A percentile compares a stretch with the other conserved stretches of the same genome.
phyloP scores from a whole-genome alignment of 2,888 invertebrate genomes.

The Lithophane leautieri region DNA sequence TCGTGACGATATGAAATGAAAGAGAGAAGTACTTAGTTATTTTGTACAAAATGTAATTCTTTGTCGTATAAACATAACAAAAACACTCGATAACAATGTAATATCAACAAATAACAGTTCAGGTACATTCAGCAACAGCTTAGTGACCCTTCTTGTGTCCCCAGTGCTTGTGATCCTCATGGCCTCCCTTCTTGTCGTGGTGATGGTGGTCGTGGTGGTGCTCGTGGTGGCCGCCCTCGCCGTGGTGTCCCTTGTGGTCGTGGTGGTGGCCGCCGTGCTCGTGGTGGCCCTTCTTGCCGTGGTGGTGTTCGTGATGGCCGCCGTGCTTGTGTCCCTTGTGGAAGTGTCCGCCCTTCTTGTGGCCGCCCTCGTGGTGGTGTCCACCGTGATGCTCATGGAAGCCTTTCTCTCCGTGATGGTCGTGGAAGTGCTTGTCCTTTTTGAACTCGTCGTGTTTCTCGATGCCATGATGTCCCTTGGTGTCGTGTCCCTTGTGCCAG shows the following conservation, averaged over 20 bases:
- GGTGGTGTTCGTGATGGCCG: conserved; percentile 93
- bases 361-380: conserved; percentile 93
- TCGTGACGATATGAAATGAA: conserved; percentile 4
- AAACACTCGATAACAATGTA: conserved; percentile 69
- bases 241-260: conserved; percentile 94
- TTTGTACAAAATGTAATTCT: conserved; percentile 67
- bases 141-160: conserved; percentile 91
- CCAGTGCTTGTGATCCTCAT: conserved; percentile 95
- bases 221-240: conserved; percentile 94
- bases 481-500: conserved; percentile 95
- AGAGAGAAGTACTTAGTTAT: conserved; percentile 24
- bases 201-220: conserved; percentile 93
- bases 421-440: conserved; percentile 95
- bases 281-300: conserved; percentile 94
- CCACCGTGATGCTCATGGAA: conserved; percentile 94
- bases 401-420: conserved; percentile 94
- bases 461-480: conserved; percentile 95
- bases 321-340: conserved; percentile 94
- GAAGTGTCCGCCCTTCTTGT: conserved; percentile 94
- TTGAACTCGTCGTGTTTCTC: conserved; percentile 95
- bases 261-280: conserved; percentile 94
- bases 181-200: conserved; percentile 94
- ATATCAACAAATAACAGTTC: conserved; percentile 78
- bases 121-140: conserved; percentile 64
- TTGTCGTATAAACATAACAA: conserved; percentile 76